Evolutionary conservation across 2,113 vertebrate species (phyloP).

Genomic region (Casuarius casuarius): DNA sequence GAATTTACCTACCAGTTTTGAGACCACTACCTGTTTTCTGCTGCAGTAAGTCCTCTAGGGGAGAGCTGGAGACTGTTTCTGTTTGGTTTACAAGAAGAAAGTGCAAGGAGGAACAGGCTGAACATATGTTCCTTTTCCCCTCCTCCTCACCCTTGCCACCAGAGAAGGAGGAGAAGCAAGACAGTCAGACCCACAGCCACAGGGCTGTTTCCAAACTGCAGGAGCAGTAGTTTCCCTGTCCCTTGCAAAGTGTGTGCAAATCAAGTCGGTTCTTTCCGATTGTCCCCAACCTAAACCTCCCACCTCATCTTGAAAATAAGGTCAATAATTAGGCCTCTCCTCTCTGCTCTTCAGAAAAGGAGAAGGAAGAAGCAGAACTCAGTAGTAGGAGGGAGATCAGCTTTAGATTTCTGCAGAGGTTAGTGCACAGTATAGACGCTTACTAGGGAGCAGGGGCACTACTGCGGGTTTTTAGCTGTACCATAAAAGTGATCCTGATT

Average conservation of each 20-base stretch:
- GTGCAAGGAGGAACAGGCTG: not conserved
- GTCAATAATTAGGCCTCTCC: not conserved
- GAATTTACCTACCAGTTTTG: not conserved
- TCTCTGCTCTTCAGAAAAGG: not conserved
- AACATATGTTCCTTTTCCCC: not conserved
- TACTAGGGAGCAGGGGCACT: not conserved
- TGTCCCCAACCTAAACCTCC: not conserved
- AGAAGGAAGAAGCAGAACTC: not conserved
- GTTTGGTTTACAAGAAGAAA: not conserved
- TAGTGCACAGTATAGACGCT: not conserved
- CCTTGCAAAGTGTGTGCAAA: not conserved
- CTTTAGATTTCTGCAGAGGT: not conserved
- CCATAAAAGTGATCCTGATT: rapidly evolving
- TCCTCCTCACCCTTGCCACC: not conserved
- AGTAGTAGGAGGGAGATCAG: not conserved
- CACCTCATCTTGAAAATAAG: not conserved
- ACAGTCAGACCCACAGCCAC: not conserved
- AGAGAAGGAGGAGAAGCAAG: not conserved
- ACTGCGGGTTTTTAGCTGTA: not conserved
- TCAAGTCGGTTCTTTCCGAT: not conserved
- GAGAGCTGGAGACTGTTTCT: not conserved
- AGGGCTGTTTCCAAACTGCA: not conserved
- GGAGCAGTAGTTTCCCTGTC: not conserved
- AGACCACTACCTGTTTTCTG: not conserved
- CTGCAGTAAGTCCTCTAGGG: not conserved